Base-by-base conservation (phyloP, 2,113 vertebrate species). In the Percina caprodes region DNA sequence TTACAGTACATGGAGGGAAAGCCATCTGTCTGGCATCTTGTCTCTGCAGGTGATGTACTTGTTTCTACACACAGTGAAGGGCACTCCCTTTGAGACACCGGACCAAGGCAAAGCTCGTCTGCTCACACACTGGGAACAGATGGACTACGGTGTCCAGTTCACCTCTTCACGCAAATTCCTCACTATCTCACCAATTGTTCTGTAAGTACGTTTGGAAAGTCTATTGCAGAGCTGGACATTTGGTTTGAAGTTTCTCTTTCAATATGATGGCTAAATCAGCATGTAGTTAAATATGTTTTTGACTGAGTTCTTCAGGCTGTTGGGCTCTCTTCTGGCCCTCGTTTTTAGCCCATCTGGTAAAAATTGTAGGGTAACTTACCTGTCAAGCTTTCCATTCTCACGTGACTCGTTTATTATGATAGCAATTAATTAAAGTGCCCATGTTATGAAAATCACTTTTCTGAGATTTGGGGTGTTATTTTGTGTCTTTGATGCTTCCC, bases 71-170 rank as follows among this genome's bases (percentile, higher is more conserved):
- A 96, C 95, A 0, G 96, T 99, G 74, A 99, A 99, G 90, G 98
- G 98, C 0, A 99, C 97, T 26, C 97, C 98, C 0, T 99, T 98
- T 63, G 97, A 98, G 91, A 98, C 98, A 0, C 97, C 97, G 0
- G 97, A 98, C 88, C 98, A 99, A 88, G 98, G 98, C 73, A 97
- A 96, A 92, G 96, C 96, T 63, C 96, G 97, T 3, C 94, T 99
- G 24, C 95, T 99, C 62, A 98, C 97, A 6, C 96, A 98, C 86
- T 99, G 98, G 98, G 97, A 99, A 87, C 97, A 99, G 92, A 99
- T 98, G 87, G 98, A 98, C 94, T 96, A 98, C 0, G 97, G 98
- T 0, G 89, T 96, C 15, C 98, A 99, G 82, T 98, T 97, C 92
- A 99, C 98, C 0, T 95, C 98, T 0, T 97, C 98, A 0, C 95